Evolutionary conservation across 1,140 invertebrate genomes (phyloP).

Genomic region (Drosophila repletoides): DNA sequence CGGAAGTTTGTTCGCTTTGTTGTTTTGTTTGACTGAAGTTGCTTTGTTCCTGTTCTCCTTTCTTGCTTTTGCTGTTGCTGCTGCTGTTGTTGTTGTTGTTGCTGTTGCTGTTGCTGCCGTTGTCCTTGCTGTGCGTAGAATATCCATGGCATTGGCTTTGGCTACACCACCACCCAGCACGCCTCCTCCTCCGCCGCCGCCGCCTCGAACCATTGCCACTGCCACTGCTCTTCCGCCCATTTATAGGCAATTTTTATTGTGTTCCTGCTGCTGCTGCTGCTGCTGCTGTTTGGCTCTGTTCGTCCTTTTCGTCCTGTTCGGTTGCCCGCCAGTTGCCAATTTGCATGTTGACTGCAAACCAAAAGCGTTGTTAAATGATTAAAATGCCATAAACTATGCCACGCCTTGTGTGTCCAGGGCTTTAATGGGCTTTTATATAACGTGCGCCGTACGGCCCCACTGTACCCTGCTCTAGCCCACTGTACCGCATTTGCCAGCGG

Average conservation of each 20-base stretch:
- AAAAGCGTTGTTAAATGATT: slow-evolving; percentile 73
- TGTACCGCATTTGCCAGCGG: not conserved
- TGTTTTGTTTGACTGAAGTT: slow-evolving; percentile 35
- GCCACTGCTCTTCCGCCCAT: slow-evolving; percentile 58
- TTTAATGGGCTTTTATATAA: slow-evolving; percentile 48
- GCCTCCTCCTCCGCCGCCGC: not conserved
- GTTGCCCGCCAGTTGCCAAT: slow-evolving; percentile 56
- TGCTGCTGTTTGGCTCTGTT: slow-evolving; percentile 31
- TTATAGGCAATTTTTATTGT: slow-evolving; percentile 78
- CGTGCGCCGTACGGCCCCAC: not conserved
- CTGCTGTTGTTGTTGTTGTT: slow-evolving; percentile 1
- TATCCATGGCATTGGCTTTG: slow-evolving; percentile 22
- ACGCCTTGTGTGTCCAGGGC: slow-evolving; percentile 16
- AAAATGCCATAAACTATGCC: slow-evolving; percentile 73
- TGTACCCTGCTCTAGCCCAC: not conserved
- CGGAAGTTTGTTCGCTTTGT: slow-evolving; percentile 72
- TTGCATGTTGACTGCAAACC: slow-evolving; percentile 74
- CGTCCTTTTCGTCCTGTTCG: slow-evolving; percentile 27
- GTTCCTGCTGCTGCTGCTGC: slow-evolving; percentile 28
- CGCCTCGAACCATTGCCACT: slow-evolving; percentile 6
- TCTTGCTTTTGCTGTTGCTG: slow-evolving; percentile 3
- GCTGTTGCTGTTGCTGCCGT: not conserved
- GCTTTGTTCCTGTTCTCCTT: not conserved
- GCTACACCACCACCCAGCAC: slow-evolving; percentile 1
- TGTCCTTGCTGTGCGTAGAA: slow-evolving; percentile 24